phyloP scores from a whole-genome alignment of 2,113 vertebrate genomes.

The Felis catus region F.catus_Fca126_mat1.0 CM031420.1:126942001-126942500 shows the following conservation, averaged over 20 bases:
- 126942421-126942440: conserved; percentile 31
- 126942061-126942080: conserved; percentile 51
- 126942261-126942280: neutral
- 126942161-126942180: neutral
- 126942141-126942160: conserved; percentile 40
- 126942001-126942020: conserved; percentile 34
- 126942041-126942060: conserved; percentile 59
- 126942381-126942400: conserved; percentile 63
- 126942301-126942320: conserved; percentile 24
- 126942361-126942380: conserved; percentile 43
- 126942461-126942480: conserved; percentile 55
- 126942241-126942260: neutral
- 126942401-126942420: conserved; percentile 57
- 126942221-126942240: conserved; percentile 44
- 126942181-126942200: neutral
- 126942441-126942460: conserved; percentile 58
- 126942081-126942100: neutral
- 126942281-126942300: neutral
- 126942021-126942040: conserved; percentile 33
- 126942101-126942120: conserved; percentile 10
- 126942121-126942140: conserved; percentile 50
- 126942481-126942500: conserved; percentile 37
- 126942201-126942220: conserved; percentile 22
- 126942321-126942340: conserved; percentile 36
- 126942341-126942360: conserved; percentile 50